phyloP scores from a whole-genome alignment of 37 sponge, comb jelly and placozoan genomes.

The Spongilla lacustris region DNA sequence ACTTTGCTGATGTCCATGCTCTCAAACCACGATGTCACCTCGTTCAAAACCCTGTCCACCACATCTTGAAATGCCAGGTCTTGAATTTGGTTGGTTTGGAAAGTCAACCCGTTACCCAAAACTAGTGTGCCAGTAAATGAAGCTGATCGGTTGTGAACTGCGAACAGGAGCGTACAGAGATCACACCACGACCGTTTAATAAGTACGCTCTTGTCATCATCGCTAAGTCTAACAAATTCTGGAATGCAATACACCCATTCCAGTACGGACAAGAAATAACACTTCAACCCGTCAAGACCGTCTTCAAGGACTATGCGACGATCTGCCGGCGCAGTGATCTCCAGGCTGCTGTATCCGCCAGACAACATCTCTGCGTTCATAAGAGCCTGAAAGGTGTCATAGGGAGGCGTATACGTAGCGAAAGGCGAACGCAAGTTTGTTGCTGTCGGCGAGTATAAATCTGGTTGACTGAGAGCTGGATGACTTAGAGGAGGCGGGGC shows the following conservation, averaged over 20 bases:
- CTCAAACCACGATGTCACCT: conserved; percentile 50
- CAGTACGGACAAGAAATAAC: conserved; percentile 53
- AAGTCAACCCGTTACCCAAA: conserved; percentile 39
- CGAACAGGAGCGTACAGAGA: conserved; percentile 40
- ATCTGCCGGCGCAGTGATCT: neutral
- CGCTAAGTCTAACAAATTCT: conserved; percentile 41
- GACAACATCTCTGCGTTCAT: conserved; percentile 13
- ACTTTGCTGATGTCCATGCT: conserved; percentile 47
- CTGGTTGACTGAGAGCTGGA: neutral
- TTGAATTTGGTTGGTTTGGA: conserved; percentile 23
- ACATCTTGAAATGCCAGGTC: conserved; percentile 40
- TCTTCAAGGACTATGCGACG: conserved; percentile 8
- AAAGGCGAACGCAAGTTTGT: neutral
- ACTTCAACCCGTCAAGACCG: conserved; percentile 28
- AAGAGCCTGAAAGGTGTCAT: conserved; percentile 2
- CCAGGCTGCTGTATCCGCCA: neutral
- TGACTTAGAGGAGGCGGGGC: neutral
- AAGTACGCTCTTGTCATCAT: conserved; percentile 67
- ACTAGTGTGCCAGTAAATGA: conserved; percentile 13
- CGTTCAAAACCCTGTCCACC: conserved; percentile 44
- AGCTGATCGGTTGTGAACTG: conserved; percentile 19
- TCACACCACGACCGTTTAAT: conserved; percentile 63
- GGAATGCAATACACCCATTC: conserved; percentile 82
- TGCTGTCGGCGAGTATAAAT: neutral
- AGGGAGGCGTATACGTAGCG: neutral